Conservation (phyloP, 2,113 vertebrate species). For the Aix galericulata region DNA sequence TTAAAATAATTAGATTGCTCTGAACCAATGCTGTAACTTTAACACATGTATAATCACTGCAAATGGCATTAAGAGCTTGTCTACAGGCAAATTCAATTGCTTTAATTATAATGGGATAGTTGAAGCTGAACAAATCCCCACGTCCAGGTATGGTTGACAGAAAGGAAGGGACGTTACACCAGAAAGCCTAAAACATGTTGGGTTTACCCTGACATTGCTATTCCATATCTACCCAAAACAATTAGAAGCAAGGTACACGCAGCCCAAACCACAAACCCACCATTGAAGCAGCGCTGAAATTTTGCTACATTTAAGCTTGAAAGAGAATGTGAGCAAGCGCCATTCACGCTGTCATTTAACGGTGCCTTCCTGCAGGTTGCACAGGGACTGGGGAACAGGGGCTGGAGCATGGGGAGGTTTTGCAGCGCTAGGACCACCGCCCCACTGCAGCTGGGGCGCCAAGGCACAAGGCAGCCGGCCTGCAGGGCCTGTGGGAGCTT, state of each 20-base stretch:
- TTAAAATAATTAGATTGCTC: neutral
- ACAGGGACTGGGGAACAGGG: neutral
- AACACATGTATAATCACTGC: constrained; percentile 25
- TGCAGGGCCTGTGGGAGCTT: too few species aligned
- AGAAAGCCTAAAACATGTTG: neutral
- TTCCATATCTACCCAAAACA: neutral
- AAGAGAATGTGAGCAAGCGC: neutral
- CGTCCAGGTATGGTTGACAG: neutral
- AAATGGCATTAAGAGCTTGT: constrained; percentile 56
- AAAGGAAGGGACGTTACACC: neutral
- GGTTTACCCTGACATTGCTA: neutral
- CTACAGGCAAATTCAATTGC: constrained; percentile 47
- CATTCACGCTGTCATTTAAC: rapidly evolving
- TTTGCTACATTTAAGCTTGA: neutral
- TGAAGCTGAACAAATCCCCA: constrained; percentile 16
- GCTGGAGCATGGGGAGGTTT: neutral
- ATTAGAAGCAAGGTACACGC: neutral
- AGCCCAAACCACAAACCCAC: neutral
- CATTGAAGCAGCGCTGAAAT: neutral
- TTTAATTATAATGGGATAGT: constrained; percentile 32
- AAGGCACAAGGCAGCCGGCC: neutral
- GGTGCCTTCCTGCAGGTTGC: neutral
- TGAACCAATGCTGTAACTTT: constrained; percentile 7
- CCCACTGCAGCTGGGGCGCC: neutral
- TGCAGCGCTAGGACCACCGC: rapidly evolving